Conservation (phyloP, 2,113 vertebrate genomes). For the Pipa parva region DNA sequence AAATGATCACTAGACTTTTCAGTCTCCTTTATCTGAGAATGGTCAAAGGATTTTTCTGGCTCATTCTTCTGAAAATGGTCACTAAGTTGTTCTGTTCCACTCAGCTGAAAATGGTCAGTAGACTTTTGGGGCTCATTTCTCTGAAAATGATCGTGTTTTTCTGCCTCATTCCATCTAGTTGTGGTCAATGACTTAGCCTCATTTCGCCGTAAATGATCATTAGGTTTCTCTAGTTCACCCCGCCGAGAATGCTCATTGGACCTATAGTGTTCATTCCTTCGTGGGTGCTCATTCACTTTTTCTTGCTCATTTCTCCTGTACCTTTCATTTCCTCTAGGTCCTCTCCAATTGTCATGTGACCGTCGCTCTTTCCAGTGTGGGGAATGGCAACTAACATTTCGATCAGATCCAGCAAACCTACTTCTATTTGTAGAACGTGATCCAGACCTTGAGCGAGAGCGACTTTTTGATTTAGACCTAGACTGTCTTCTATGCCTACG, state of each 20-base stretch:
- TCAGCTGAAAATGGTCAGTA: slow-evolving; percentile 23
- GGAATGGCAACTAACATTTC: slow-evolving; percentile 68
- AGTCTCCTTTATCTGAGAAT: background rate
- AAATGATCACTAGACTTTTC: background rate
- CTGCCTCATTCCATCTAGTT: background rate
- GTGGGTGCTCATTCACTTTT: slow-evolving; percentile 49
- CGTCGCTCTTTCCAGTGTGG: slow-evolving; percentile 78
- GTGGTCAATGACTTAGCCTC: background rate
- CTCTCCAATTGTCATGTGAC: slow-evolving; percentile 70
- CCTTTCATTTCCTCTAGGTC: slow-evolving; percentile 65
- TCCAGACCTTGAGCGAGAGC: slow-evolving; percentile 72
- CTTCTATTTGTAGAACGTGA: slow-evolving; percentile 68
- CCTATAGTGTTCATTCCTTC: background rate
- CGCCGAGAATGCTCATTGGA: slow-evolving; percentile 62
- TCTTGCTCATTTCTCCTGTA: slow-evolving; percentile 67
- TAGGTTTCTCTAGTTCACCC: slow-evolving; percentile 64
- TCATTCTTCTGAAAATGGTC: background rate
- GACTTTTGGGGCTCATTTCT: slow-evolving; percentile 66
- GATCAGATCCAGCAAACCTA: slow-evolving; percentile 66
- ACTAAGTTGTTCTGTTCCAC: background rate
- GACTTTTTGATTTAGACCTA: slow-evolving; percentile 71
- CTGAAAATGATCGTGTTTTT: slow-evolving; percentile 56
- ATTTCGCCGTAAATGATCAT: background rate
- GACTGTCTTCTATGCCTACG: slow-evolving; percentile 70
- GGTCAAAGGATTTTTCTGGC: background rate